Conservation (phyloP, 1,140 invertebrate species). For the Nasonia giraulti region DNA sequence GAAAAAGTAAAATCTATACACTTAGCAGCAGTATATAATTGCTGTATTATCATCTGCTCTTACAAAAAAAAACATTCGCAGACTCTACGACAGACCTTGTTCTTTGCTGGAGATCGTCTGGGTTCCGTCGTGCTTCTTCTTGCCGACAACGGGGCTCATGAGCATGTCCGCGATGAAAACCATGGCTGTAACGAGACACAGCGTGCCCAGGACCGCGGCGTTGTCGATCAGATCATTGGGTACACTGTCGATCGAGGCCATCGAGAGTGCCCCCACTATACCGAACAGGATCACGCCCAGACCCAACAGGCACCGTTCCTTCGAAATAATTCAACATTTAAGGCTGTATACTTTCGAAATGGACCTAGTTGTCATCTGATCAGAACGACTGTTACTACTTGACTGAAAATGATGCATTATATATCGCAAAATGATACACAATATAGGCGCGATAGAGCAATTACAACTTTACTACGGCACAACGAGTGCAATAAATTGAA, state of each 20-base stretch:
- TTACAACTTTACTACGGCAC: background rate
- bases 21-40: background rate
- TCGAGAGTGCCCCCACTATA: constrained; percentile 79
- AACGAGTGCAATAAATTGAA: background rate
- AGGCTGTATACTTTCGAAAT: background rate
- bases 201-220: constrained; percentile 80
- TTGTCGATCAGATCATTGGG: constrained; percentile 81
- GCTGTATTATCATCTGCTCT: background rate
- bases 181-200: constrained; percentile 80
- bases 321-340: constrained; percentile 47
- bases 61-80: background rate
- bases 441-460: background rate
- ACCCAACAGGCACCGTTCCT: constrained; percentile 80
- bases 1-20: background rate
- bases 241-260: constrained; percentile 82
- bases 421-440: background rate
- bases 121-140: constrained; percentile 59
- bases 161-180: constrained; percentile 80
- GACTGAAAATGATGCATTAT: too few species aligned
- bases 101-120: constrained; percentile 62
- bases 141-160: constrained; percentile 55
- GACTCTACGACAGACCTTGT: constrained; percentile 58
- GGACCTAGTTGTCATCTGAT: too few species aligned
- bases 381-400: too few species aligned
- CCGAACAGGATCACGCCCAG: constrained; percentile 81